Evolutionary conservation across 2,797 vertebrate genomes (phyloP), one percentile per base, ranked within the genome.

Genomic region (Amniataba percoides): DNA sequence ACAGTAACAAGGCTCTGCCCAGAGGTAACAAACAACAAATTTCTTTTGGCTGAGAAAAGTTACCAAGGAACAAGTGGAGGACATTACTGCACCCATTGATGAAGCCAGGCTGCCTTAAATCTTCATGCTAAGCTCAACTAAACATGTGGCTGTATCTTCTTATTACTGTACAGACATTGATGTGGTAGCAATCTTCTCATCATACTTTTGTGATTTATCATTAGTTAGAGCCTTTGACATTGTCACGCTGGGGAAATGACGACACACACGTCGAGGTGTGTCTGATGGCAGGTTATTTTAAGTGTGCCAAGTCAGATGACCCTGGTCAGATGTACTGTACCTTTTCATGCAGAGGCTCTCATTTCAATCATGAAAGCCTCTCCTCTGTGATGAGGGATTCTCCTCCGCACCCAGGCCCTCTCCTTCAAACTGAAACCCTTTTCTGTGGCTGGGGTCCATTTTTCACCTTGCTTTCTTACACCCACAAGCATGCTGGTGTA

Each of bases 291-390:
- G 45, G 11, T 27, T 36, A 49, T 10, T 58, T 18, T 36, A 19
- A 42, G 34, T 49, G 42, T 14, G 66, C 14, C 34, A 51, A 31
- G 67, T 60, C 31, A 65, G 19, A 25, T 58, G 46, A 59, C 15
- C 23, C 23, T 56, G 31, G 23, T 23, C 67, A 36, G 11, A 43
- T 43, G 10, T 5, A 8, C 14, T n/a, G 2, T 27, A 18, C 11
- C 14, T 49, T 64, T 31, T 49, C 7, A 60, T 34, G 34, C 23
- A 58, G 53, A 52, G 11, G 7, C 10, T 8, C 39, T 63, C 8
- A 43, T 52, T 63, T 36, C 45, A 49, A 16, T 49, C n/a, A 46
- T 16, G 59, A 46, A 12, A 62, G 3, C 40, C 9, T 60, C 39
- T 43, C 21, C 40, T 45, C 59, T 10, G 3, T 19, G 23, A 27